Percentiles rank a stretch among this genome's conserved stretches.
Conservation (phyloP, 2,797 vertebrate species). For the Oreortyx pictus region DNA sequence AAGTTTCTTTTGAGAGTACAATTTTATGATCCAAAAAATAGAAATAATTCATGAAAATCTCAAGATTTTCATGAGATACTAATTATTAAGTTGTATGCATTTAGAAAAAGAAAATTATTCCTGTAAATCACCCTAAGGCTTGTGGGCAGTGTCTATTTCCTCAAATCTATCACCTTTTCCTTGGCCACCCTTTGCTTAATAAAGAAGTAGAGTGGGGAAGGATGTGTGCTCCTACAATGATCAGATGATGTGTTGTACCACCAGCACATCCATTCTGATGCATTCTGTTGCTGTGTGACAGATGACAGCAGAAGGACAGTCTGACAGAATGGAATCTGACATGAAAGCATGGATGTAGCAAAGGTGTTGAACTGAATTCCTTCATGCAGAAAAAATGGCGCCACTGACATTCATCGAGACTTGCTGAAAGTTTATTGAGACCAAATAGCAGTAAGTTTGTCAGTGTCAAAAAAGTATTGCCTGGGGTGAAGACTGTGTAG, state of each 20-base stretch:
- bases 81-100: background rate
- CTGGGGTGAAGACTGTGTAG: background rate
- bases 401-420: no score
- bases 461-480: background rate
- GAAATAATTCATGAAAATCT: background rate
- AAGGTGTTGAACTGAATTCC: no score
- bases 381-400: no score
- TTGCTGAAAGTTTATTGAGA: no score
- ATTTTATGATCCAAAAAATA: background rate
- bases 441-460: background rate
- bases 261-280: background rate
- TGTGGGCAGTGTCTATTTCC: fast-evolving
- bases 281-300: no score
- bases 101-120: background rate
- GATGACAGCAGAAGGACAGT: no score
- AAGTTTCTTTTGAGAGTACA: background rate
- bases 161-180: background rate
- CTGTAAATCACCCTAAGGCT: no score
- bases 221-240: fast-evolving
- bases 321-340: no score
- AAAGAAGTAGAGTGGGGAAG: background rate
- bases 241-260: background rate
- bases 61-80: background rate
- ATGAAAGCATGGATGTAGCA: no score
- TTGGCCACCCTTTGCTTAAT: background rate